Evolutionary conservation across 2,797 vertebrate species (phyloP).

Genomic region (Trematomus bernacchii): DNA sequence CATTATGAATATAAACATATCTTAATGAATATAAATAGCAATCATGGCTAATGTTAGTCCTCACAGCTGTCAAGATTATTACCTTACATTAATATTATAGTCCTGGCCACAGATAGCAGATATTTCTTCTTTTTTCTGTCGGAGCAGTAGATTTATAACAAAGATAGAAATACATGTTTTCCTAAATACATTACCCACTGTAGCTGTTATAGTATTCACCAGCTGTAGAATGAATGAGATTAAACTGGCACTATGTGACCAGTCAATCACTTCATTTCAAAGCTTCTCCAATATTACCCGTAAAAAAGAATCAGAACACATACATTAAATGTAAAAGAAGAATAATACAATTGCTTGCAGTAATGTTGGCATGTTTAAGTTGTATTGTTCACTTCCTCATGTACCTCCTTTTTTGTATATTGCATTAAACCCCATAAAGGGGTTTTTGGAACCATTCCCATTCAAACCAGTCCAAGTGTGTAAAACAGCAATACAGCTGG

Average conservation of each 20-base stretch:
- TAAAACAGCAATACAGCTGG: constrained; percentile 68
- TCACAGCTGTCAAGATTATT: no score
- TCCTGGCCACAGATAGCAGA: no score
- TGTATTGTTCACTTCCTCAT: constrained; percentile 30
- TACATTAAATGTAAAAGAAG: neutral
- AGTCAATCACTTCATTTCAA: constrained; percentile 7
- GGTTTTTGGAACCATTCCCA: constrained; percentile 31
- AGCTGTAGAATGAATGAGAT: constrained; percentile 29
- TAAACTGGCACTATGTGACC: neutral
- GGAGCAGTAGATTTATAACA: no score
- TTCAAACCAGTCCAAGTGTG: constrained; percentile 61
- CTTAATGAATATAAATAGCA: no score
- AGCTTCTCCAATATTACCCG: neutral
- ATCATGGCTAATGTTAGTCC: no score
- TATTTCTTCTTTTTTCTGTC: no score
- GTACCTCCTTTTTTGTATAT: neutral
- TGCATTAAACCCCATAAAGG: neutral
- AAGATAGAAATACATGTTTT: no score
- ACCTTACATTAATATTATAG: no score
- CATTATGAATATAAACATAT: no score
- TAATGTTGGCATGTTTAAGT: constrained; percentile 10
- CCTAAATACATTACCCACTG: no score
- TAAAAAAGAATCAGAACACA: neutral
- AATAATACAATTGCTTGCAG: constrained; percentile 12
- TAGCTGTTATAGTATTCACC: constrained; percentile 27